Base-by-base conservation (phyloP, 1,140 invertebrate species). In the Theocolax elegans region DNA sequence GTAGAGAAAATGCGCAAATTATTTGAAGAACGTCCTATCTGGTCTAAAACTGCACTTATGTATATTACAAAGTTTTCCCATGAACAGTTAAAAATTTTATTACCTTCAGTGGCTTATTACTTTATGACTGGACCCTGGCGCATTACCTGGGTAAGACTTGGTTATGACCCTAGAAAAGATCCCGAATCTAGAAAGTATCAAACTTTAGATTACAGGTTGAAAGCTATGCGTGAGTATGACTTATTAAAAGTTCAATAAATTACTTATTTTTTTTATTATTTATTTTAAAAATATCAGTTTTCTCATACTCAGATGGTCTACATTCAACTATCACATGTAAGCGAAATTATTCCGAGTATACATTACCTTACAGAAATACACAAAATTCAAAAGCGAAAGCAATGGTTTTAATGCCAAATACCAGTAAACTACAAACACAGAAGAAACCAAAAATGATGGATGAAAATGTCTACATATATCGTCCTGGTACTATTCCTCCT, bases 101-200 rank as follows among this genome's bases (percentile, higher is more conserved):
- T 97, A 44, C 95, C 96, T 0, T 88, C 90, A 27, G 83, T 95
- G 1, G 93, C 95, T 0, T 94, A 95, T 81, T 95, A 95, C 80
- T 95, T 92, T 82, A 87, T 88, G 13, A 93, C 90, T 74, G 96
- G 97, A 0, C 96, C 96, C 0, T 99, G 95, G 94, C 87, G 94
- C 63, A 90, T 90, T 51, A 88, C 93, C 78, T 97, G 95, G 92
- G 90, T 95, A 0, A 90, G 87, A 79, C 90, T 92, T 76, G 95
- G 95, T 0, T 97, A 95, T 77, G 94, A 97, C 86, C 95, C 95
- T 0, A 87, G 93, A 46, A 92, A 91, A 76, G 91, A 95, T 74
- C 91, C 91, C n/a, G 80, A 86, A 1, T 88, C 93, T 27, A 91
- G 92, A 74, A 90, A 90, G 48, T 97, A 95, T 82, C 96, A 98